A percentile compares a stretch with the other conserved stretches of the same genome.
Evolutionary conservation across 2,113 vertebrate genomes (phyloP).

Genomic region (Aegithalos caudatus): DNA sequence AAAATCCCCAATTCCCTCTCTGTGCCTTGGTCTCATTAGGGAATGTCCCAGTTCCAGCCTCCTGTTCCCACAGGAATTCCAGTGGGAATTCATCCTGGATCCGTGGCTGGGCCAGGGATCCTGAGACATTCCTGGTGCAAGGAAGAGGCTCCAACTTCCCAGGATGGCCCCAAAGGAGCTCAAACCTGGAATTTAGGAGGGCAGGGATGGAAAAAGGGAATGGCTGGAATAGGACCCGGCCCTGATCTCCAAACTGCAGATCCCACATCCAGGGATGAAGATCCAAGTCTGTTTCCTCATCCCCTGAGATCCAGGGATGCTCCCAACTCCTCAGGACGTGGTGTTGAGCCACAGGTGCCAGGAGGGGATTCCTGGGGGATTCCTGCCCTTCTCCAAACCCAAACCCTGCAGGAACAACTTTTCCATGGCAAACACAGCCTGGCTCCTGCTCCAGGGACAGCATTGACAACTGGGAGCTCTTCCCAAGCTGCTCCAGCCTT

Average conservation of each 20-base stretch:
- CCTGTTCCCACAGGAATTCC: not conserved
- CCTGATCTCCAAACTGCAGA: too few relatives aligned
- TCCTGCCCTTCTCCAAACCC: not conserved
- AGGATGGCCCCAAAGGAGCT: not conserved
- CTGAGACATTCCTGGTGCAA: not conserved
- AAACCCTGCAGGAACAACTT: not conserved
- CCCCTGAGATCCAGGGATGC: not conserved
- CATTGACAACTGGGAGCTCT: not conserved
- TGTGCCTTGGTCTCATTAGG: not conserved
- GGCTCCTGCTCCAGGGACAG: not conserved
- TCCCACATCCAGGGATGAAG: not conserved
- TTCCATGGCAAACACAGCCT: fast-evolving
- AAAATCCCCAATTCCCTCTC: not conserved
- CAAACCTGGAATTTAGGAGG: not conserved
- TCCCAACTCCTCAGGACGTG: fast-evolving
- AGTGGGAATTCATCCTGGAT: not conserved
- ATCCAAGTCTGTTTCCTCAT: not conserved
- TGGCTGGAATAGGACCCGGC: fast-evolving
- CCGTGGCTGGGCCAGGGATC: not conserved
- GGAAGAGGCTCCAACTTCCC: too few relatives aligned
- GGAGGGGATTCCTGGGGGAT: not conserved
- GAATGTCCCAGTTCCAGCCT: not conserved
- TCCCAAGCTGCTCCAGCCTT: not conserved
- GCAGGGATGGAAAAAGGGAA: not conserved
- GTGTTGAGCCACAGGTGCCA: not conserved